A percentile compares a stretch with the other conserved stretches of the same genome.
Conservation (phyloP, 1,140 invertebrate genomes). For the Heliconius eleuchia region DNA sequence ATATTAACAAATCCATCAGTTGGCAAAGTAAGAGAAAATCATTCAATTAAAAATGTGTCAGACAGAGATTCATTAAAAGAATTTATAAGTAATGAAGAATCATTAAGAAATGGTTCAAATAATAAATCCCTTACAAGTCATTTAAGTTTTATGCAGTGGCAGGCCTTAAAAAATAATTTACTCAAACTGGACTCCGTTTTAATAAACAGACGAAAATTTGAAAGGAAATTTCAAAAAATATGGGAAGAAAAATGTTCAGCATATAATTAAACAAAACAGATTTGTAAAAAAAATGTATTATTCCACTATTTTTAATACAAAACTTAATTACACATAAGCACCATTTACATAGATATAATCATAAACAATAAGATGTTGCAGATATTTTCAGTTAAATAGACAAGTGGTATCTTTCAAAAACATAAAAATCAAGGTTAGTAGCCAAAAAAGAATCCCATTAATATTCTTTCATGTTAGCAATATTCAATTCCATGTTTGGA, state of each 20-base stretch:
- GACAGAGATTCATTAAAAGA: conserved; percentile 52
- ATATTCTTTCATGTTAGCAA: too few relatives aligned
- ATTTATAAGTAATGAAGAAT: conserved; percentile 70
- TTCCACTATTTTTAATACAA: conserved; percentile 50
- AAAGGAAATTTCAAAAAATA: conserved; percentile 63
- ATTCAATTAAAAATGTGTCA: conserved; percentile 56
- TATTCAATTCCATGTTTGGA: too few relatives aligned
- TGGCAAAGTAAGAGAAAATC: conserved; percentile 34
- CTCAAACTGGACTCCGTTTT: conserved; percentile 45
- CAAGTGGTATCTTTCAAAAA: too few relatives aligned
- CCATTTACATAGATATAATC: conserved; percentile 51
- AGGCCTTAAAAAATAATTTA: conserved; percentile 57
- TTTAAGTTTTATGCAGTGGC: conserved; percentile 78
- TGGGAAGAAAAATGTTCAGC: conserved; percentile 73
- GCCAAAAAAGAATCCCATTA: too few relatives aligned
- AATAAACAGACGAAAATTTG: conserved; percentile 57
- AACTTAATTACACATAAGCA: conserved; percentile 59
- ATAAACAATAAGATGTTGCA: conserved; percentile 41
- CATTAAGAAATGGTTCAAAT: conserved; percentile 58
- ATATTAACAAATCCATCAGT: conserved; percentile 24
- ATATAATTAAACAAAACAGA: conserved; percentile 49
- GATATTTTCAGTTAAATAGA: conserved; percentile 19
- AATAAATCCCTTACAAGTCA: conserved; percentile 63
- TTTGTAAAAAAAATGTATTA: conserved; percentile 44
- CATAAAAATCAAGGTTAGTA: too few relatives aligned